Base-by-base conservation (phyloP, 2,797 vertebrate species). In the Botia kubotai region DNA sequence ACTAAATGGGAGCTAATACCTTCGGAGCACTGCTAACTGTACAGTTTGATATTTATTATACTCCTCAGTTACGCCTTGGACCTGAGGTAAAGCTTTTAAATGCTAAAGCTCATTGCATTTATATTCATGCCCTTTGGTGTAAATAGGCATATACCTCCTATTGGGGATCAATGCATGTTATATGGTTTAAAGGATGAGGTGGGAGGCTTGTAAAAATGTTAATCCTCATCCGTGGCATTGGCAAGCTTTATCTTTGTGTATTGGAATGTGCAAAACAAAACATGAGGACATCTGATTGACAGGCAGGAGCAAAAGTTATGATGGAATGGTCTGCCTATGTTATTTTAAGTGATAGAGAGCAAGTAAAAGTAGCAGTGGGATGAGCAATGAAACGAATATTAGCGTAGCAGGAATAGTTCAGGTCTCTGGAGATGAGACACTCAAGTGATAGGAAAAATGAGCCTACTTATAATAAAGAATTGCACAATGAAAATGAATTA, bases 401-500 rank as follows among this genome's bases (percentile, higher is more conserved):
- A 69, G 66, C 63, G 50, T 65, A 74, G 72, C 58, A 58, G 11
- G 12, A 63, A 77, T 66, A 43, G 39, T 72, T 62, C 4, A 6
- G 46, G 21, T 84, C 82, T 67, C 77, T 53, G 19, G 82, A 81
- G 80, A 77, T 75, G 39, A 36, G 17, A 58, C n/a, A 29, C 60
- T 43, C 52, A 84, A 81, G 69, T 78, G 55, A 81, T 78, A 67
- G 80, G 70, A 82, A 77, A 80, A 82, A 83, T 68, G 79, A 70
- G 78, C 68, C 68, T 85, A 66, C 78, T 77, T 81, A 77, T 52
- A 83, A 83, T 81, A 80, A 86, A 80, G 71, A 79, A 77, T 57
- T 63, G 75, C 69, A 63, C 75, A 75, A 81, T 84, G 79, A 83
- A 81, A 83, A 74, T 84, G 81, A 86, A 87, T 87, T 86, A 87